phyloP scores from a whole-genome alignment of 2,113 vertebrate species.

The Oceanites oceanicus region DNA sequence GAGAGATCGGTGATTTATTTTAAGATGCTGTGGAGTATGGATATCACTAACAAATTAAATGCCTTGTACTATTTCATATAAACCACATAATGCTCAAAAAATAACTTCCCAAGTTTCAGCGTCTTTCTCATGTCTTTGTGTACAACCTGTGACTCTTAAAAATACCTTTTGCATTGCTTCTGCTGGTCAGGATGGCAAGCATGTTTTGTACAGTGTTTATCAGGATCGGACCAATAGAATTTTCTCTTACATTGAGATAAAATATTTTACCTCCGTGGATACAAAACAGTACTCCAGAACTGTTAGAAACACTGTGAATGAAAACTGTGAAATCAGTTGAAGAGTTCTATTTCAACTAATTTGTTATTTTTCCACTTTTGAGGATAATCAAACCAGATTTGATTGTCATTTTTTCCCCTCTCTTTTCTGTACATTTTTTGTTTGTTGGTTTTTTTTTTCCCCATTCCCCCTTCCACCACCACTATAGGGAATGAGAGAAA shows the following conservation, averaged over 20 bases:
- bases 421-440: neutral
- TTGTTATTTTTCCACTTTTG: neutral
- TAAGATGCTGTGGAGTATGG: neutral
- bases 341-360: neutral
- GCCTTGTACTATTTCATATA: neutral
- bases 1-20: neutral
- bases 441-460: no score
- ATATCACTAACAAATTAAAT: neutral
- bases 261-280: neutral
- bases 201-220: accelerated
- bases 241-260: neutral
- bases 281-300: neutral
- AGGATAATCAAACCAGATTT: neutral
- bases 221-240: neutral
- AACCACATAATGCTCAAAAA: neutral
- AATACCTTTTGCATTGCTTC: neutral
- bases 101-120: neutral
- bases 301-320: neutral
- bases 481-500: neutral
- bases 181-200: neutral
- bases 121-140: neutral
- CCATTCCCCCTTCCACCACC: neutral
- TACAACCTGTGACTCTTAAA: neutral
- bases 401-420: neutral
- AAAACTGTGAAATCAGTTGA: neutral